These are phyloP conservation scores for Lateolabrax maculatus DNA, from an alignment of 2,797 vertebrate species.

Conservation along the genomic window DNA sequence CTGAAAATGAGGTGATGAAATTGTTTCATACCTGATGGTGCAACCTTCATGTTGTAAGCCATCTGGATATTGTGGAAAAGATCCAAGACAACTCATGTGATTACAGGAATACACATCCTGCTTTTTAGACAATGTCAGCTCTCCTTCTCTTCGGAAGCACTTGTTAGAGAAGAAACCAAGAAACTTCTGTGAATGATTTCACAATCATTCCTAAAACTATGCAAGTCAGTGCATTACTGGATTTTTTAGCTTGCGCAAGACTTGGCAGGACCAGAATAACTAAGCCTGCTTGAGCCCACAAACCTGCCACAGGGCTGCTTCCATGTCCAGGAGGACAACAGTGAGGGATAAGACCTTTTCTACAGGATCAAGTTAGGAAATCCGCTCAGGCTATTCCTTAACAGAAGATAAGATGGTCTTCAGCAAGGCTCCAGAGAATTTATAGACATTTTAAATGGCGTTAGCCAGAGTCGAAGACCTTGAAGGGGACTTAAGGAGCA, in stretches of 20 bases:
- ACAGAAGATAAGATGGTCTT: slow-evolving; percentile 78
- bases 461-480: slow-evolving; percentile 75
- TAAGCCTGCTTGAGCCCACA: slow-evolving; percentile 69
- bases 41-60: slow-evolving; percentile 29
- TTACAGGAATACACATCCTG: background rate
- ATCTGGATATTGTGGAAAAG: slow-evolving; percentile 32
- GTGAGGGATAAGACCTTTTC: slow-evolving; percentile 76
- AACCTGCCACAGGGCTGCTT: slow-evolving; percentile 68
- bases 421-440: slow-evolving; percentile 72
- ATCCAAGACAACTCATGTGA: background rate
- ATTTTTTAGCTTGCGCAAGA: slow-evolving; percentile 36
- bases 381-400: slow-evolving; percentile 74
- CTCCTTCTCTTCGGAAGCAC: background rate
- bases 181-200: too few species aligned
- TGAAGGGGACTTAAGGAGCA: slow-evolving; percentile 71
- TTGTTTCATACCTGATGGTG: background rate
- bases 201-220: slow-evolving; percentile 3
- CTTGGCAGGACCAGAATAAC: slow-evolving; percentile 55
- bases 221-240: background rate
- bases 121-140: background rate
- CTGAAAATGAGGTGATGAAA: slow-evolving; percentile 42
- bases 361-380: slow-evolving; percentile 81
- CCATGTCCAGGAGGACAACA: slow-evolving; percentile 60
- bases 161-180: background rate
- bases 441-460: slow-evolving; percentile 79